These are phyloP conservation scores for Xanthia icteritia DNA, from an alignment of 2,888 invertebrate species.

Conservation along the genomic window DNA sequence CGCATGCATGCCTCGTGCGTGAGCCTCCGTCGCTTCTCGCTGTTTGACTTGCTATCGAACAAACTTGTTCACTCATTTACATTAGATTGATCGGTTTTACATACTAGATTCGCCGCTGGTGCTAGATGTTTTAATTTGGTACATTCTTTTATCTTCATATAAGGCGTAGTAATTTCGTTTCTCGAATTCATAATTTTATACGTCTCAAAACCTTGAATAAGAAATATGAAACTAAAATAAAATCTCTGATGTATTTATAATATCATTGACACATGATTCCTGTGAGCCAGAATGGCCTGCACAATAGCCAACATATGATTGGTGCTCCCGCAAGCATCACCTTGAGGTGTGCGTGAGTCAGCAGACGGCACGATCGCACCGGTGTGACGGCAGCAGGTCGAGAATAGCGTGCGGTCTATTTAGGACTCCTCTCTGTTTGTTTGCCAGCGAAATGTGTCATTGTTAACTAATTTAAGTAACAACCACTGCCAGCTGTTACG, in stretches of 20 bases:
- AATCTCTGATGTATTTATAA: constrained; percentile 38
- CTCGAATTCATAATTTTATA: constrained; percentile 5
- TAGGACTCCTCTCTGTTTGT: constrained; percentile 88
- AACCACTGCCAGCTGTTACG: constrained; percentile 88
- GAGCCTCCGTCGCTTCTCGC: constrained; percentile 67
- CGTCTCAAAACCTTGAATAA: constrained; percentile 24
- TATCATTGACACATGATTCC: constrained; percentile 46
- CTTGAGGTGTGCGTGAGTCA: constrained; percentile 89
- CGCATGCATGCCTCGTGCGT: constrained; percentile 74
- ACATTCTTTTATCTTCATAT: neutral
- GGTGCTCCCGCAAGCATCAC: constrained; percentile 77
- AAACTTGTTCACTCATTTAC: constrained; percentile 67
- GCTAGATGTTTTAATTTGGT: constrained; percentile 2
- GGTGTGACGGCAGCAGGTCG: constrained; percentile 86
- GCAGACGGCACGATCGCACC: constrained; percentile 85
- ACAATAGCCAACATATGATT: constrained; percentile 54
- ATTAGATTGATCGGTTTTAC: constrained; percentile 60
- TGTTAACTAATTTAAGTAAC: constrained; percentile 91
- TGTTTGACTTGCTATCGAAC: constrained; percentile 69
- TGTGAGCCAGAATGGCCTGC: constrained; percentile 63
- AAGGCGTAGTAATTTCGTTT: neutral
- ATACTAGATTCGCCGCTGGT: constrained; percentile 47
- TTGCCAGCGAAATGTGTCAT: constrained; percentile 91
- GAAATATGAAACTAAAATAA: constrained; percentile 32
- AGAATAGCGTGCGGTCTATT: constrained; percentile 89